A percentile compares a stretch with the other conserved stretches of the same genome.
Evolutionary conservation across 1,140 invertebrate genomes (phyloP).

Genomic region (Drosophila subpulchrella): DNA sequence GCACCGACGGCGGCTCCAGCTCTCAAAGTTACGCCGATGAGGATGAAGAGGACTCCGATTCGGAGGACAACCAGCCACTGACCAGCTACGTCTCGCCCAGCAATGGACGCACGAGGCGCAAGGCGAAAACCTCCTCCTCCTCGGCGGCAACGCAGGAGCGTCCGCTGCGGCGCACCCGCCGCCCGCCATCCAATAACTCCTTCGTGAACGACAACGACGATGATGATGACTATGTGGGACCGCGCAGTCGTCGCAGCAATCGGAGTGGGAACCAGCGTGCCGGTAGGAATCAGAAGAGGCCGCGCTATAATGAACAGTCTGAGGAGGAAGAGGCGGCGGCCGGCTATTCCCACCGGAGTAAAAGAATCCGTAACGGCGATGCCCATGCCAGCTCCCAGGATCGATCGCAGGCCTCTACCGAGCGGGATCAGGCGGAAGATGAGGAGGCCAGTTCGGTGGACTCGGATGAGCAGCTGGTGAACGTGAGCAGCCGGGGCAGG

Average conservation of each 20-base stretch:
- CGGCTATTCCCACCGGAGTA: conserved; percentile 30
- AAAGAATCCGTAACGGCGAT: conserved; percentile 56
- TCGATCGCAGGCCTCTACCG: conserved; percentile 8
- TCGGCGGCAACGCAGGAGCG: conserved; percentile 44
- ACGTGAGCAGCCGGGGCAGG: conserved; percentile 93
- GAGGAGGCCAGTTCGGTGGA: conserved; percentile 64
- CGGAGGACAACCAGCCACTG: conserved; percentile 86
- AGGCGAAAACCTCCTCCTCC: conserved; percentile 50
- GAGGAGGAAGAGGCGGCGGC: conserved; percentile 85
- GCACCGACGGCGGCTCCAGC: conserved; percentile 73
- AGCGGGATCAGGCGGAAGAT: background rate
- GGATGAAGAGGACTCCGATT: conserved; percentile 74
- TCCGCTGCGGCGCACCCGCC: conserved; percentile 38
- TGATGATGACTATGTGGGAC: conserved; percentile 71
- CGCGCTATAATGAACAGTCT: conserved; percentile 88
- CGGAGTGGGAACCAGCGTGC: conserved; percentile 53
- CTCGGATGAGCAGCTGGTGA: conserved; percentile 85
- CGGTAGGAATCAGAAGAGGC: conserved; percentile 85
- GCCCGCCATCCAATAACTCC: conserved; percentile 62
- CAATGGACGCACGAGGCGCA: conserved; percentile 55
- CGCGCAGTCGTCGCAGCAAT: conserved; percentile 37
- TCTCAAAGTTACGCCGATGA: conserved; percentile 52
- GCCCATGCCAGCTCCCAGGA: conserved; percentile 54
- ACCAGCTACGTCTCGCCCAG: conserved; percentile 72
- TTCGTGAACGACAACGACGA: conserved; percentile 63